These are phyloP conservation scores for Ovibos moschatus DNA, from an alignment of 2,113 vertebrate species.

Conservation along the genomic window DNA sequence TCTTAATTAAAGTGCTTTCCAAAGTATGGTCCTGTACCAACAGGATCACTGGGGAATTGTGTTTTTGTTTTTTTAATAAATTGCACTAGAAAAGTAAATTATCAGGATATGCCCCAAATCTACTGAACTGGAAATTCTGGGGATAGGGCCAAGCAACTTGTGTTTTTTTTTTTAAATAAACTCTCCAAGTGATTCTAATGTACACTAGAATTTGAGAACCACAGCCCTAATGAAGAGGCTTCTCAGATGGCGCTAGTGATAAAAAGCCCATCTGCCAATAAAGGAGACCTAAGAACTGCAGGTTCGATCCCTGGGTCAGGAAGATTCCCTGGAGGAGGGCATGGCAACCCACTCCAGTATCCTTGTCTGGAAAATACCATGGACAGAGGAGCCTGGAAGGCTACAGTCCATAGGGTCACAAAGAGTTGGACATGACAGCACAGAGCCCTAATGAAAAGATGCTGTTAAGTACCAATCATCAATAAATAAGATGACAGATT, in stretches of 20 bases:
- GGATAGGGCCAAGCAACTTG: neutral
- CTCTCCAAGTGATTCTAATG: neutral
- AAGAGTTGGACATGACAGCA: neutral
- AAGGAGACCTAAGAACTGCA: neutral
- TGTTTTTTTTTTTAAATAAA: neutral
- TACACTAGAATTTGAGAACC: neutral
- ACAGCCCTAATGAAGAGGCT: neutral
- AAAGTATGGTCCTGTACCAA: neutral
- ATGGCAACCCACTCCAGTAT: neutral
- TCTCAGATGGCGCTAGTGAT: neutral
- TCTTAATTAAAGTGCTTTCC: neutral
- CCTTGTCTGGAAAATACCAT: neutral
- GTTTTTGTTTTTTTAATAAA: neutral
- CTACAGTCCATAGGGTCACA: neutral
- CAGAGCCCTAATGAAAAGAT: neutral
- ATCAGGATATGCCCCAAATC: neutral
- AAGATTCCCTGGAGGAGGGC: neutral
- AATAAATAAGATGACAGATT: neutral
- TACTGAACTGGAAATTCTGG: neutral
- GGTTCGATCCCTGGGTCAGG: neutral
- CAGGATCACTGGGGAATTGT: neutral
- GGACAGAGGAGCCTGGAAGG: neutral
- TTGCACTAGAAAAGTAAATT: neutral
- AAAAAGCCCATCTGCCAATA: neutral
- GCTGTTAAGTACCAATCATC: neutral